Evolutionary conservation across 2,113 vertebrate genomes (phyloP).

Genomic region (Pluvianellus socialis): DNA sequence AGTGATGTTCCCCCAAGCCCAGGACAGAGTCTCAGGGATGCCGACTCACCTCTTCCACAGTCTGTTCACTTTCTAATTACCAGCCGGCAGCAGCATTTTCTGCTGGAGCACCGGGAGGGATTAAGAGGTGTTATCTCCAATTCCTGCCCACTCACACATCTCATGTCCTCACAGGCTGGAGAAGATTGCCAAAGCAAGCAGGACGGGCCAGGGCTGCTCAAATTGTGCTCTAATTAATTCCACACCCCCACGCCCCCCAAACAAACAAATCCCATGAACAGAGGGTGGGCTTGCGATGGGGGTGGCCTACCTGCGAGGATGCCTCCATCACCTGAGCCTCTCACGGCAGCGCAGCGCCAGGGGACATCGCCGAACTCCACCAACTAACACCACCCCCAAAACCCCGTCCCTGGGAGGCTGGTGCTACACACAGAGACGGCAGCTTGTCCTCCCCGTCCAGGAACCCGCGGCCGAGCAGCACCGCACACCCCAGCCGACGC

Average conservation of each 20-base stretch:
- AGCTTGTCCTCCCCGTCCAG: not conserved
- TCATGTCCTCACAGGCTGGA: not conserved
- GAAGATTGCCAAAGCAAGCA: not conserved
- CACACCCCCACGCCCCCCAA: rapidly evolving
- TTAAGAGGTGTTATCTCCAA: not conserved
- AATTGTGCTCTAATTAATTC: not conserved
- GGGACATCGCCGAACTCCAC: not conserved
- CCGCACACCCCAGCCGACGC: not conserved
- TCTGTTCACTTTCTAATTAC: not conserved
- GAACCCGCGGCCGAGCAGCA: not conserved
- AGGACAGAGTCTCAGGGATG: not conserved
- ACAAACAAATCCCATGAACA: not conserved
- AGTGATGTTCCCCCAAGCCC: not conserved
- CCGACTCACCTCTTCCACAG: not conserved
- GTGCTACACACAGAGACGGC: not conserved
- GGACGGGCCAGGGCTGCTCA: not conserved
- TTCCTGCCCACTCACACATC: not conserved
- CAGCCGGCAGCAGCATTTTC: not conserved
- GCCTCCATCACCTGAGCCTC: not conserved
- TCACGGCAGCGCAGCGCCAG: not conserved
- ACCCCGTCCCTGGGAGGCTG: rapidly evolving
- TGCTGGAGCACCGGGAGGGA: not conserved
- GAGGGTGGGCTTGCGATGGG: not conserved
- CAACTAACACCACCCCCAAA: not conserved
- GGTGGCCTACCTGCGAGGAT: not conserved